Evolutionary conservation across 1,140 invertebrate genomes (phyloP).

Genomic region (Gryon sp.): DNA sequence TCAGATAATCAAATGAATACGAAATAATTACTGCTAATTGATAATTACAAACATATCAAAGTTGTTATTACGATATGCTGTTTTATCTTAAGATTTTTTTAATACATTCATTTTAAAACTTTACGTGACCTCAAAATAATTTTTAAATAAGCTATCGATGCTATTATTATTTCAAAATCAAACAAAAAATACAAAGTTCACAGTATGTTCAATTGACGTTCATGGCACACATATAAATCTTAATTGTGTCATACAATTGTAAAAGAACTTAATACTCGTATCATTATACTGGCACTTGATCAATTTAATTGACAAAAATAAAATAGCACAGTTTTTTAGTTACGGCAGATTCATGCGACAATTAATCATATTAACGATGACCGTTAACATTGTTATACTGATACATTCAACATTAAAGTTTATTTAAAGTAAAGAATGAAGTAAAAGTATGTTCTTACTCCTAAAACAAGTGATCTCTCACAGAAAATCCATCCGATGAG

Average conservation of each 20-base stretch:
- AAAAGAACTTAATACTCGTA: conserved; percentile 19
- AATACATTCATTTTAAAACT: too few relatives aligned
- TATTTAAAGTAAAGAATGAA: not conserved
- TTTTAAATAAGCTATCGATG: conserved; percentile 3
- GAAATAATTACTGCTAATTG: too few relatives aligned
- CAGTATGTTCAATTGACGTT: conserved; percentile 32
- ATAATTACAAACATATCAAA: too few relatives aligned
- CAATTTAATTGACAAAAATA: conserved; percentile 39
- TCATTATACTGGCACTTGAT: conserved; percentile 33
- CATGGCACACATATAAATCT: conserved; percentile 13
- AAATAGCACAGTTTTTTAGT: conserved; percentile 27
- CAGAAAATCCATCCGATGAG: conserved; percentile 92
- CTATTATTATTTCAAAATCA: not conserved
- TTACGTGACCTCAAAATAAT: too few relatives aligned
- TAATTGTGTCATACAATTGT: conserved; percentile 30
- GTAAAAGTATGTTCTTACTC: conserved; percentile 81
- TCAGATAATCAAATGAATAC: too few relatives aligned
- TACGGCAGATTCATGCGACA: conserved; percentile 19
- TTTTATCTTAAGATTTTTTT: too few relatives aligned
- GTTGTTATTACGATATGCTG: too few relatives aligned
- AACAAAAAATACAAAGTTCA: conserved; percentile 9
- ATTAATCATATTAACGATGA: too few relatives aligned
- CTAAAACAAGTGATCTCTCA: conserved; percentile 87
- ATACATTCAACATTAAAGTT: not conserved
- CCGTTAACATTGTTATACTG: too few relatives aligned